Base-by-base conservation (phyloP, 1,140 invertebrate genomes). In the Mercenaria mercenaria region DNA sequence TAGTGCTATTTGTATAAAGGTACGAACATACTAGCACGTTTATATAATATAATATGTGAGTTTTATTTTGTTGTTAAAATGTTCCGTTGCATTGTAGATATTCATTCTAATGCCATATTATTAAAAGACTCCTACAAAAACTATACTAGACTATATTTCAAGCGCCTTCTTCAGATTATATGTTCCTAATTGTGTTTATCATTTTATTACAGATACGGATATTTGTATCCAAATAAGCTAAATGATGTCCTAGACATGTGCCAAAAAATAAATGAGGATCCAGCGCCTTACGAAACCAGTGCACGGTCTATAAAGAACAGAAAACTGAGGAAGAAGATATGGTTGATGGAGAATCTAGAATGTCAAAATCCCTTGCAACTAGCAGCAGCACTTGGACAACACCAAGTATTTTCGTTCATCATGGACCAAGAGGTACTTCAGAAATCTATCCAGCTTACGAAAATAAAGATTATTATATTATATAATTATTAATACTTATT, bases 301-400 rank as follows among this genome's bases (percentile, higher is more conserved):
- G 43, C 56, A 15, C 32, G 87, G 39, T 79, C 59, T 23, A 43
- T 85, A 37, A 50, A 26, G 32, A 92, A 72, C 85, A 82, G 76
- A 69, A 86, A 61, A 52, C 61, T 91, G 67, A n/a, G 79, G 4
- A 81, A 81, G 61, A 89, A 82, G 34, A 43, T 94, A 13, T 93
- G 92, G 93, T 88, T 93, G 86, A 64, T 93, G 83, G 59, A 92
- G 80, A 94, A 94, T 85, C 72, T 83, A 4, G 89, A 91, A 3
- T 26, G 67, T 11, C 59, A 91, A 39, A 92, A 91, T 15, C 91
- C 91, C 10, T 61, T 94, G 26, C 91, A 91, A 61, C 88, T 93
- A 20, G 91, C 93, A 0, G 93, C 92, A 10, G 67, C 76, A 59
- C 80, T 90, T 1, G 93, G 92, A n/a, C 61, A 88, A 26, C 89